Conservation (phyloP, 2,888 invertebrate genomes). For the Pilophorus perplexus region DNA sequence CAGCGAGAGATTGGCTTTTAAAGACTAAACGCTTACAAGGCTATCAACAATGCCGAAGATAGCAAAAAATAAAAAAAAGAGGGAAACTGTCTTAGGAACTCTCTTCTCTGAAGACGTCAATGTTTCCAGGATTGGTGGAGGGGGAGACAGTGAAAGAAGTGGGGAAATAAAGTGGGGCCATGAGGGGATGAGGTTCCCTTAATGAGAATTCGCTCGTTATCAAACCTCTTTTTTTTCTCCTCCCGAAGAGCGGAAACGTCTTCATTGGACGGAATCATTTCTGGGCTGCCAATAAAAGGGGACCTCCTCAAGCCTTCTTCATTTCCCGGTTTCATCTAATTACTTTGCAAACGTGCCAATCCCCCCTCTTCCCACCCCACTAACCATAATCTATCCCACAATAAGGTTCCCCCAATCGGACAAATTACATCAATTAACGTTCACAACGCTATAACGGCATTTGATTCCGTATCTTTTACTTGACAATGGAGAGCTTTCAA, state of each 20-base stretch:
- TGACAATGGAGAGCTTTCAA: too few relatives aligned
- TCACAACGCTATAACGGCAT: too few relatives aligned
- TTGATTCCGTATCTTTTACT: too few relatives aligned
- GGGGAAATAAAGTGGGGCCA: too few relatives aligned
- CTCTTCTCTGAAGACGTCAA: constrained; percentile 13
- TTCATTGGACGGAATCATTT: constrained; percentile 26
- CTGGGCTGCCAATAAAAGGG: background rate
- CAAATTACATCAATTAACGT: too few relatives aligned
- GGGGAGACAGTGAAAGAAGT: too few relatives aligned
- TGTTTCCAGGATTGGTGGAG: too few relatives aligned
- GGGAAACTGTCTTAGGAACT: constrained; percentile 20
- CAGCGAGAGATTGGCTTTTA: constrained; percentile 31
- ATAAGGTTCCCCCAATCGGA: too few relatives aligned
- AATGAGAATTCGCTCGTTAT: constrained; percentile 39
- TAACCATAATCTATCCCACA: too few relatives aligned
- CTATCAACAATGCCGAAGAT: constrained; percentile 31
- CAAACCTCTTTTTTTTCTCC: constrained; percentile 34
- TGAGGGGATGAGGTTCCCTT: constrained; percentile 19
- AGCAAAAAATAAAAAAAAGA: background rate
- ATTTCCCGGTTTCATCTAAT: constrained; percentile 2
- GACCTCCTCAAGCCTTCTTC: background rate
- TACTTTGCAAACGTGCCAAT: constrained; percentile 8
- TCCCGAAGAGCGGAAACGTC: constrained; percentile 12
- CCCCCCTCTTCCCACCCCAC: too few relatives aligned
- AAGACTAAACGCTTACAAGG: constrained; percentile 33